Base-by-base conservation (phyloP, 2,113 vertebrate species). In the Grantiella picta region DNA sequence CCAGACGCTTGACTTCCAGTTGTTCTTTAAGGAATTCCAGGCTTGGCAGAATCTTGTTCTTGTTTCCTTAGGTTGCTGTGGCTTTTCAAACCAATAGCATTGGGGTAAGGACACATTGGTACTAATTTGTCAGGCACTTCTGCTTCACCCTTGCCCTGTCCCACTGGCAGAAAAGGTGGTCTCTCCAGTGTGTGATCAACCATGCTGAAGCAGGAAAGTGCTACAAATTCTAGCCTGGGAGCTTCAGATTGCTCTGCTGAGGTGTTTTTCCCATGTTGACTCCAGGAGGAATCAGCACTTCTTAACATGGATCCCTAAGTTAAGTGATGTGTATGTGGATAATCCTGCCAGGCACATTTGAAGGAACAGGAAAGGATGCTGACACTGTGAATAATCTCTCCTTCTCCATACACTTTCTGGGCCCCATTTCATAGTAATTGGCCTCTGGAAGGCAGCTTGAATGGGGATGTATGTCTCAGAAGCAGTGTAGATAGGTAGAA, bases 1-100 rank as follows among this genome's bases (percentile, higher is more conserved):
- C 93, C 94, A 96, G 87, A 93, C 94, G 88, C 68, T 90, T 92
- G 45, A 47, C 44, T 82, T 89, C 16, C 59, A 82, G 50, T 87
- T 66, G 16, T 75, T 94, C 50, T 82, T 92, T 52, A 69, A 91
- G 60, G 44, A 90, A 49, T 92, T 88, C 17, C 20, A 79, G 42
- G 42, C 50, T 85, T 72, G 73, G 31, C 59, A 65, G 54, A 25
- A 36, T 79, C 50, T 70, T 45, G 22, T 77, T 90, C 79, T 59
- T 72, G 6, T 66, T 82, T 64, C 47, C 20, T 68, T 81, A 40
- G 23, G 14, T 54, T 80, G 22, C 66, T 85, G 35, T 78, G 79
- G 38, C 42, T 88, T 90, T 90, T 78, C 31, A 61, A 36, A 49
- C 23, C 40, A 22, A 27, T 28, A 57, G 36, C 13, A 36, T 0